These are phyloP conservation scores for Pseudopodoces humilis DNA, from an alignment of 2,113 vertebrate species.

Conservation along the genomic window DNA sequence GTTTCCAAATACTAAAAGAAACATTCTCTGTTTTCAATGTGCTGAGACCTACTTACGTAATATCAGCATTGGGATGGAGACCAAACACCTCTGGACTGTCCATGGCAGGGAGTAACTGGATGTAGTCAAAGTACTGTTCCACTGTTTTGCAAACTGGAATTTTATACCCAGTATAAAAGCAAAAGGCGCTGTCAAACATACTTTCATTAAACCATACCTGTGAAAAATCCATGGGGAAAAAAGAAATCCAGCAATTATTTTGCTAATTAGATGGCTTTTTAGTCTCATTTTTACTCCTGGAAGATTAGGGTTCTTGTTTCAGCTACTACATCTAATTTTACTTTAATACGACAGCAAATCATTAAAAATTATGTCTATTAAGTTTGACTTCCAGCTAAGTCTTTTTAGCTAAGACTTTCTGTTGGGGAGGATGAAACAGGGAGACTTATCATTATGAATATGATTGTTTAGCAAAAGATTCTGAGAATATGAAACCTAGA, in stretches of 20 bases:
- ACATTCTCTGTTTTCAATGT: not conserved
- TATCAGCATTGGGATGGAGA: conserved; percentile 80
- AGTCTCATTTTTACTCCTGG: not conserved
- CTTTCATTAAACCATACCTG: conserved; percentile 81
- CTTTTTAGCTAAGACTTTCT: not conserved
- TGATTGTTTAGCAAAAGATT: no score
- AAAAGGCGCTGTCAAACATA: conserved; percentile 73
- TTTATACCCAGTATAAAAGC: conserved; percentile 79
- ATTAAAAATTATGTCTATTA: not conserved
- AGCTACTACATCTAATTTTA: not conserved
- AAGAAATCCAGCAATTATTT: not conserved
- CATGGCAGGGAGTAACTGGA: conserved; percentile 73
- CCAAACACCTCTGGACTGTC: conserved; percentile 81
- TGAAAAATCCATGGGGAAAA: not conserved
- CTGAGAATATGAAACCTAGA: no score
- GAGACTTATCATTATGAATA: no score
- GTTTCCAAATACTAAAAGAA: not conserved
- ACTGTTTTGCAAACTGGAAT: conserved; percentile 76
- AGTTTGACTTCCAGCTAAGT: not conserved
- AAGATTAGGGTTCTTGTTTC: not conserved
- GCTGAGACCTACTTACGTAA: conserved; percentile 69
- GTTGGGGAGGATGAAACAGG: no score
- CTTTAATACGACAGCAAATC: not conserved
- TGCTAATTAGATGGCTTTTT: not conserved
- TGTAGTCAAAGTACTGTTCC: conserved; percentile 78